Base-by-base conservation (phyloP, 35 echinoderm and acorn worm genomes). In the Acanthaster planci region DNA sequence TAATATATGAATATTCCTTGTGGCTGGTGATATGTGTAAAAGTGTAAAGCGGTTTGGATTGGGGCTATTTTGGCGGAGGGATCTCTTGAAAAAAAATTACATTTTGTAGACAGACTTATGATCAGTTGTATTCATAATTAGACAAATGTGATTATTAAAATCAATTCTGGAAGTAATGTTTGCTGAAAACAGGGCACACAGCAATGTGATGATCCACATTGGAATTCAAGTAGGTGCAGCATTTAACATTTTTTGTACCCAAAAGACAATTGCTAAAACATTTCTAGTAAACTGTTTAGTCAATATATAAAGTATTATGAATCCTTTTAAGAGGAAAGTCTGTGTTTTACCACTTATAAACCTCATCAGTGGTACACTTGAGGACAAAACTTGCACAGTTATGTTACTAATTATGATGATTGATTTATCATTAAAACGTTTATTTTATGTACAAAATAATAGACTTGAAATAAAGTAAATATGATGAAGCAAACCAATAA, bases 391-490 rank as follows among this genome's bases (percentile, higher is more conserved):
- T 9, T 72, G 64, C 34, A 9, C 64, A 21, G 34, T 34, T 72
- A 31, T 10, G 15, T 72, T 72, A 72, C 64, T 72, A 35, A 68
- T 31, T 68, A 72, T 72, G 64, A 72, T 27, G 34, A 31, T 72
- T 26, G 64, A 14, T 72, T 31, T 27, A 31, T 72, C 26, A 10
- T 72, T 26, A 72, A 72, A 72, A 72, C 14, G 64, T 72, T 72
- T 72, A 72, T 72, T 72, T 72, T 72, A 72, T 72, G 64, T 72
- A 72, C 29, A 72, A 72, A 72, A 72, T 72, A 72, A 72, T 34
- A 31, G 23, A 36, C 30, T 27, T 15, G 34, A 72, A 72, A 72
- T 72, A 36, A 72, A 72, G 64, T 72, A 72, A 72, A 21, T 36
- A 72, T 72, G 64, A 72, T 72, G 15, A 72, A 72, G 64, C 64